Conservation (phyloP, 92 coral and sea anemone genomes). For the Pocillopora grandis region DNA sequence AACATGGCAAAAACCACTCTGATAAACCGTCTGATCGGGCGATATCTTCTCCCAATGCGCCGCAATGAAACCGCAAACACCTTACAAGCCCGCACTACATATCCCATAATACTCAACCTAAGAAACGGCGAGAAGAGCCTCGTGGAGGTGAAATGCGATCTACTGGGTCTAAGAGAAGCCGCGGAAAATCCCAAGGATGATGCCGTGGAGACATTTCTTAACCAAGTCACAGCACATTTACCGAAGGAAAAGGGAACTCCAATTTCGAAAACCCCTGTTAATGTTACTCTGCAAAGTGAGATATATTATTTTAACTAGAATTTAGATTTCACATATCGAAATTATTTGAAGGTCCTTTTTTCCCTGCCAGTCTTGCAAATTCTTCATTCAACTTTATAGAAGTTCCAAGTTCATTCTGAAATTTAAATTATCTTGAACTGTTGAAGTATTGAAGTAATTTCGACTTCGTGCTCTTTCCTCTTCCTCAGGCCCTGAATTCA, state of each 20-base stretch:
- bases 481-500: slow-evolving; percentile 65
- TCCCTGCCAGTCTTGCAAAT: no score
- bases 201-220: slow-evolving; percentile 50
- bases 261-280: slow-evolving; percentile 73
- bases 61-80: slow-evolving; percentile 72
- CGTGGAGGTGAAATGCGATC: slow-evolving; percentile 48
- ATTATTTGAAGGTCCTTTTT: no score
- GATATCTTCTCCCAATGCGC: slow-evolving; percentile 85
- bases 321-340: no score
- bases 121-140: slow-evolving; percentile 40
- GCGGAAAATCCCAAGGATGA: slow-evolving; percentile 67
- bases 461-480: neutral
- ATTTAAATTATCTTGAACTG: neutral
- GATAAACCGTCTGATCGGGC: slow-evolving; percentile 51
- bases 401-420: neutral
- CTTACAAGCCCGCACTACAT: slow-evolving; percentile 79
- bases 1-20: slow-evolving; percentile 88
- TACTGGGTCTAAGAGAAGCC: slow-evolving; percentile 18
- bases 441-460: no score
- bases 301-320: no score
- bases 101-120: slow-evolving; percentile 74
- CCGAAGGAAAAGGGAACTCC: slow-evolving; percentile 69
- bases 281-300: slow-evolving; percentile 72
- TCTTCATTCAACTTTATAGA: no score
- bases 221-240: slow-evolving; percentile 40